Evolutionary conservation across 2,113 vertebrate species (phyloP).

Genomic region (Cheirogaleus medius): DNA sequence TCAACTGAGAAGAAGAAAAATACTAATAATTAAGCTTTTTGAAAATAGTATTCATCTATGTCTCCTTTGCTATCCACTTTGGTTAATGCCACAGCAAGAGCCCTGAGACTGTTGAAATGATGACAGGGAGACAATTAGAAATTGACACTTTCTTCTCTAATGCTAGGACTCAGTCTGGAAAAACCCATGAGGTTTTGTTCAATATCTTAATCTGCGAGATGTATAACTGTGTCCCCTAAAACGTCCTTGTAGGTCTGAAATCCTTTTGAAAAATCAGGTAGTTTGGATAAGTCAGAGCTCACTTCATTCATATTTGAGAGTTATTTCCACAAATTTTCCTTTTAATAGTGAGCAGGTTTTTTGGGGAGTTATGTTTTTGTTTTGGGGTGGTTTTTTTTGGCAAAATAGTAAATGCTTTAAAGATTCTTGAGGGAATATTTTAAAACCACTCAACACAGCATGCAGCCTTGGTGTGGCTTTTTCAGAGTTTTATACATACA

Average conservation of each 20-base stretch:
- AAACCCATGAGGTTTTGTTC: not conserved
- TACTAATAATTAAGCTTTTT: not conserved
- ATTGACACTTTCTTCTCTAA: not conserved
- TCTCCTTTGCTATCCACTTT: not conserved
- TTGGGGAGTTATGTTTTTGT: not conserved
- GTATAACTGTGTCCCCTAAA: not conserved
- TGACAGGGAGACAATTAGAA: not conserved
- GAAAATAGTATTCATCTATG: not conserved
- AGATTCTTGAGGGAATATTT: not conserved
- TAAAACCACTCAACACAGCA: not conserved
- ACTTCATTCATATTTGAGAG: not conserved
- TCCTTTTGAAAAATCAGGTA: not conserved
- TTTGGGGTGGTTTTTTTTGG: not conserved
- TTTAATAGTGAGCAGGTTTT: not conserved
- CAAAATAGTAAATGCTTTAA: slow-evolving; percentile 16
- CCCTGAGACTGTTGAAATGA: not conserved
- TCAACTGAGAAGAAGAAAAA: not conserved
- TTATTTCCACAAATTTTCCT: not conserved
- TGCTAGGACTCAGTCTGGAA: not conserved
- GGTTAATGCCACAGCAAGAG: not conserved
- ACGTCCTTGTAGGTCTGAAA: not conserved
- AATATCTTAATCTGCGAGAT: not conserved
- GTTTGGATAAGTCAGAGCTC: not conserved
- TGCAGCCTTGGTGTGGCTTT: not conserved
- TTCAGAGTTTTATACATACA: not conserved